Percentiles rank a stretch among this genome's conserved stretches.
Conservation (phyloP, 2,888 invertebrate species). For the Drosophila paramelanica region DNA sequence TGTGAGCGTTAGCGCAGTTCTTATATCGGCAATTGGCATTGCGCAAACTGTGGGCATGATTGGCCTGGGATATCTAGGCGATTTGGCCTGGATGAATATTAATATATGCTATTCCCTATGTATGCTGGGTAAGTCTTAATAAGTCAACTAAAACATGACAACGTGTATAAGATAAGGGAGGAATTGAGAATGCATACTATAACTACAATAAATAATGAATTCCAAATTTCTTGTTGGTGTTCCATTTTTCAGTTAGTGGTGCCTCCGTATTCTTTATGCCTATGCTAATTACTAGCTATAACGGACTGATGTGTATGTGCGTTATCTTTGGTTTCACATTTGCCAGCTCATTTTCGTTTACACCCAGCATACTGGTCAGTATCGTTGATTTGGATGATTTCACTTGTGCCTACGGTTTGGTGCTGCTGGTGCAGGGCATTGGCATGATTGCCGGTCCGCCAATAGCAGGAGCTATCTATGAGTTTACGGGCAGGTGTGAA, state of each 20-base stretch:
- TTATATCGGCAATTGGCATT: slow-evolving; percentile 94
- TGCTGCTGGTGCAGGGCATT: slow-evolving; percentile 95
- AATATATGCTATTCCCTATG: slow-evolving; percentile 93
- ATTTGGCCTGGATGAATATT: slow-evolving; percentile 93
- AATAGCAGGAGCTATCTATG: slow-evolving; percentile 89
- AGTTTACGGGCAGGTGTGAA: slow-evolving; percentile 80
- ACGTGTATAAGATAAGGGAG: too few species aligned
- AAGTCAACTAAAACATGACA: background rate
- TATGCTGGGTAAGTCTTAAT: slow-evolving; percentile 86
- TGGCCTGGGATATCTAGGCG: slow-evolving; percentile 94
- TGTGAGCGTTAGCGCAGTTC: slow-evolving; percentile 90
- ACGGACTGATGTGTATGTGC: slow-evolving; percentile 82
- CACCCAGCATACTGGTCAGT: slow-evolving; percentile 94
- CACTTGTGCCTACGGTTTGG: slow-evolving; percentile 95
- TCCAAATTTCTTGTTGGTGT: background rate
- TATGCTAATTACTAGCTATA: slow-evolving; percentile 77
- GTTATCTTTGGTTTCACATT: slow-evolving; percentile 94
- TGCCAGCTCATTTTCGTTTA: slow-evolving; percentile 96
- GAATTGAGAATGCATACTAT: too few species aligned
- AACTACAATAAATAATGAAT: too few species aligned
- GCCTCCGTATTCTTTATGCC: slow-evolving; percentile 84
- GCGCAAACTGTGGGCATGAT: slow-evolving; percentile 96
- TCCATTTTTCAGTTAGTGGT: slow-evolving; percentile 80
- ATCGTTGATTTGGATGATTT: slow-evolving; percentile 95
- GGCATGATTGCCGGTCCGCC: slow-evolving; percentile 97